Base-by-base conservation (phyloP, 2,113 vertebrate species). In the Tympanuchus pallidicinctus region DNA sequence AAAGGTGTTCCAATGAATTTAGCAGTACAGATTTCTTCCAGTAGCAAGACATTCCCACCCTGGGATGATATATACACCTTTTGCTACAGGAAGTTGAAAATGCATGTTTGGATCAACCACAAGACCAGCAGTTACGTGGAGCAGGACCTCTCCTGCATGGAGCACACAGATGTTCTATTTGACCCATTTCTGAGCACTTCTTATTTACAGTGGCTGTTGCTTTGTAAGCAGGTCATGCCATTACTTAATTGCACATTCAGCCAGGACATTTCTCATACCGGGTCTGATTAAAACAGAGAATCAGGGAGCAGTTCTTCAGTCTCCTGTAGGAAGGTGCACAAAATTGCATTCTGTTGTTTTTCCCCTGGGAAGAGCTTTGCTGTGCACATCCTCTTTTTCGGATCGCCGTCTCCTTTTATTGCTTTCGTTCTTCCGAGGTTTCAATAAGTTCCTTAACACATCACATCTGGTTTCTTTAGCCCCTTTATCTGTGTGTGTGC, bases 401-500 rank as follows among this genome's bases (percentile, higher is more conserved):
- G n/a, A 47, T 88, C 76, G 52, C 63, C 30, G 48, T 80, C 52
- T 90, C 65, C 71, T 30, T 80, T 71, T 81, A 71, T 57, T 57
- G 73, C 90, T 83, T 86, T 30, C 65, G 78, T 88, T 63, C 90
- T 81, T 79, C 80, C 80, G 14, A 76, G 94, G 82, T 94, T 90
- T 81, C 88, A 81, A 52, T 22, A 86, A 92, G 85, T 86, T 89
- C 93, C 91, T 59, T 83, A 81, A 71, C 76, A 30, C 66, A 64
- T 86, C 65, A 86, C 82, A 43, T 94, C 82, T 93, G 73, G 79
- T 88, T 90, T 79, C 96, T 94, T 86, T 32, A 93, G 86, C 79
- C 73, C 50, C 75, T 94, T 95, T 93, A 72, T 96, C 94, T 86
- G 76, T 57, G 72, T 66, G 76, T 54, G 52, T 92, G 90, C 86